Conservation (phyloP, 2,888 invertebrate genomes). For the Agonum fuliginosum region DNA sequence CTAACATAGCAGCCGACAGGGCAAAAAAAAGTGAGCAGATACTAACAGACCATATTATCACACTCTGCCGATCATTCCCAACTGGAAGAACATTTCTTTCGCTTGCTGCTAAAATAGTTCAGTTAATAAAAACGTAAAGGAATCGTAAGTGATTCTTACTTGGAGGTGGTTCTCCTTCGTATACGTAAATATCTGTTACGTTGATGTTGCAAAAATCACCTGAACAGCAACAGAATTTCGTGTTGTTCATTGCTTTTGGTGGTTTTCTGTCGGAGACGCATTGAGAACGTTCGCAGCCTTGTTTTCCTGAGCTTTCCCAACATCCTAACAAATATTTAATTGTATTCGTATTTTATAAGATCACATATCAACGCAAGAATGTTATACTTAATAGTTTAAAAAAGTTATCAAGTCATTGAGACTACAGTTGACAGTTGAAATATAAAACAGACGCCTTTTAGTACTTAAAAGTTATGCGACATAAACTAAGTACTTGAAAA, state of each 20-base stretch:
- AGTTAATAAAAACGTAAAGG: conserved; percentile 17
- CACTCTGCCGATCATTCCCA: conserved; percentile 37
- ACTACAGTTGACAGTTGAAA: conserved; percentile 18
- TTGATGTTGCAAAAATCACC: conserved; percentile 87
- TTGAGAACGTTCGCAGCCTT: conserved; percentile 74
- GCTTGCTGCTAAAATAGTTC: conserved; percentile 38
- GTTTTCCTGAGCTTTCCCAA: conserved; percentile 75
- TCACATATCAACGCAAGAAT: too few species aligned
- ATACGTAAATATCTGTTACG: conserved; percentile 73
- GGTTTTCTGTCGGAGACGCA: conserved; percentile 78
- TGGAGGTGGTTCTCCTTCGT: conserved; percentile 61
- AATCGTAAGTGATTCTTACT: conserved; percentile 19
- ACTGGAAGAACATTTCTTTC: conserved; percentile 50
- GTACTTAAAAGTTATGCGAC: conserved; percentile 22
- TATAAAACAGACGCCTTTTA: conserved; percentile 35
- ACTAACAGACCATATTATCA: conserved; percentile 52
- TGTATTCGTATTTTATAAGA: too few species aligned
- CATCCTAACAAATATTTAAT: conserved; percentile 71
- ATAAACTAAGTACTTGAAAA: conserved; percentile 50
- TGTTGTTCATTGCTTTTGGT: conserved; percentile 76
- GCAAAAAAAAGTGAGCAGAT: conserved; percentile 48
- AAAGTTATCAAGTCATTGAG: conserved; percentile 12
- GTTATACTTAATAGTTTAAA: too few species aligned
- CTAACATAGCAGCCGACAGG: conserved; percentile 19
- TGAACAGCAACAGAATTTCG: conserved; percentile 89